Percentiles rank a stretch among this genome's conserved stretches.
Evolutionary conservation across 2,888 invertebrate genomes (phyloP).

Genomic region (Palloptera scutellata): DNA sequence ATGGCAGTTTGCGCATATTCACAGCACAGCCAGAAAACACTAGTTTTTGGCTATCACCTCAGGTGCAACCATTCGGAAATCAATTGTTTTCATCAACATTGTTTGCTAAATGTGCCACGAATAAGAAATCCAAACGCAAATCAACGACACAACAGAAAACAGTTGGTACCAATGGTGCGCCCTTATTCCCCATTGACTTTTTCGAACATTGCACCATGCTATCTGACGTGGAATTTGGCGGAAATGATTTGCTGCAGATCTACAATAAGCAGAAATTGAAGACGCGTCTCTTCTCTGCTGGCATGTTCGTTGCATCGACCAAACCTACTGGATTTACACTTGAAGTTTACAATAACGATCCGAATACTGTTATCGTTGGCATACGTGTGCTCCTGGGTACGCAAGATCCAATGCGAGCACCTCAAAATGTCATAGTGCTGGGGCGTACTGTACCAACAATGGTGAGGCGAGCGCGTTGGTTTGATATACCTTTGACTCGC

Average conservation of each 20-base stretch:
- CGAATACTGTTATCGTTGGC: constrained; percentile 89
- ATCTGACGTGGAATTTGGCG: constrained; percentile 94
- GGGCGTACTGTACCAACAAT: constrained; percentile 78
- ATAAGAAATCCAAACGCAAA: constrained; percentile 49
- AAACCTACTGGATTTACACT: constrained; percentile 89
- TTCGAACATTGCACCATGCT: constrained; percentile 94
- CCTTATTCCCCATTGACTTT: constrained; percentile 93
- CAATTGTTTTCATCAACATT: constrained; percentile 60
- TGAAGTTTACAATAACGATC: constrained; percentile 87
- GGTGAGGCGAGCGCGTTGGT: constrained; percentile 86
- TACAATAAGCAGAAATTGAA: constrained; percentile 94
- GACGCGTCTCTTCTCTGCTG: constrained; percentile 73
- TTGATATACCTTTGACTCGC: constrained; percentile 91
- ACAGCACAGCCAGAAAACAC: constrained; percentile 88
- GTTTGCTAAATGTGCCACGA: constrained; percentile 43
- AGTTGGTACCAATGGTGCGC: constrained; percentile 54
- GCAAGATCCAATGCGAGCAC: constrained; percentile 61
- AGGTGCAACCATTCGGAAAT: constrained; percentile 67
- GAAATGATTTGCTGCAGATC: constrained; percentile 92
- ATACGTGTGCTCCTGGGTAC: constrained; percentile 83
- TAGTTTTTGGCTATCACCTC: constrained; percentile 70
- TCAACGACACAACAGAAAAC: constrained; percentile 65
- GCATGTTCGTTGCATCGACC: constrained; percentile 92
- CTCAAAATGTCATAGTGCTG: constrained; percentile 55
- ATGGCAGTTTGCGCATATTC: constrained; percentile 94